phyloP scores from a whole-genome alignment of 2,797 vertebrate species.

The Notoglanidium macrostoma region DNA sequence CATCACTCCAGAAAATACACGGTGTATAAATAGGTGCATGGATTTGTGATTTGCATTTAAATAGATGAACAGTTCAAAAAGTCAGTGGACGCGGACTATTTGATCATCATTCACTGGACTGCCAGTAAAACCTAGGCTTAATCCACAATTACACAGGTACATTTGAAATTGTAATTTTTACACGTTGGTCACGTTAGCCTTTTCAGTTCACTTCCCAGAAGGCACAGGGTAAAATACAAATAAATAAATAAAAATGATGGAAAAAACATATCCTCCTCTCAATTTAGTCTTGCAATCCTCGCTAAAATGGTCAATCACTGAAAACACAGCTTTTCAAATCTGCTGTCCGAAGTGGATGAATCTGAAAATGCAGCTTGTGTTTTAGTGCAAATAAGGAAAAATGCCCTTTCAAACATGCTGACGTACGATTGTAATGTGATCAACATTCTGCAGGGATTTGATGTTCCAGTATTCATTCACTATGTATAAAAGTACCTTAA shows the following conservation, averaged over 20 bases:
- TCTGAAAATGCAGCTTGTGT: background rate
- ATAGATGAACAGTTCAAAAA: background rate
- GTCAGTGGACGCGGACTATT: background rate
- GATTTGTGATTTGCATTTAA: conserved; percentile 8
- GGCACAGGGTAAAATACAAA: background rate
- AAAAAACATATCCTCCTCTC: background rate
- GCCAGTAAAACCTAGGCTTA: background rate
- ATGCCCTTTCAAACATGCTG: background rate
- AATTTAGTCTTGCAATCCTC: background rate
- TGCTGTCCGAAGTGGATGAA: background rate
- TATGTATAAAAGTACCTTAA: background rate
- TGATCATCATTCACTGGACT: background rate
- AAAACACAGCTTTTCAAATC: background rate
- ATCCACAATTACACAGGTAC: background rate
- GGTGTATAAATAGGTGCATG: background rate
- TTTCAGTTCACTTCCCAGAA: background rate
- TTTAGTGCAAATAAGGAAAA: background rate
- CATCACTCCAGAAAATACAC: conserved; percentile 15
- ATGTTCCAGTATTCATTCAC: background rate
- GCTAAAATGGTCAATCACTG: background rate
- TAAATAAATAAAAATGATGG: background rate
- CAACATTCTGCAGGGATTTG: background rate
- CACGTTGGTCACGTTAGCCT: background rate
- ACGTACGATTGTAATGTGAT: background rate
- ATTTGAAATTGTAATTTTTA: background rate